These are phyloP conservation scores for Squalus acanthias DNA, from an alignment of 2,797 vertebrate species.

Conservation along the genomic window DNA sequence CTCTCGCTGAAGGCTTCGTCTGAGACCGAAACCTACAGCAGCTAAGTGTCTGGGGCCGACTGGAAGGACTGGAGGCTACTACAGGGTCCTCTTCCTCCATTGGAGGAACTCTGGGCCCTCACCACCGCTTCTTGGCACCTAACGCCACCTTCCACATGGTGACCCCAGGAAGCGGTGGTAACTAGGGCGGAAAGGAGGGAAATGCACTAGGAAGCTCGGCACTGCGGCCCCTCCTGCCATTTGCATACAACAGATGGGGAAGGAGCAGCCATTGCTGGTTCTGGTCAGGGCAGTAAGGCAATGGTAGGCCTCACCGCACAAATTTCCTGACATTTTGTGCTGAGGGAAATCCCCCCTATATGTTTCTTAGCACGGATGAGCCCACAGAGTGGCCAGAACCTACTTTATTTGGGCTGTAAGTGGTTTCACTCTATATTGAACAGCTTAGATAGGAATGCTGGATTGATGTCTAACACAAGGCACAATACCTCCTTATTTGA, in stretches of 20 bases:
- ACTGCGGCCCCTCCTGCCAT: background rate
- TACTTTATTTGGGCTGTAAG: no score
- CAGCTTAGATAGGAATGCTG: no score
- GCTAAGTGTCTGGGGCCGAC: background rate
- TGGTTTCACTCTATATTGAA: no score
- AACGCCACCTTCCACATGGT: background rate
- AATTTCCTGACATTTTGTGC: no score
- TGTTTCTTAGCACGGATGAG: background rate
- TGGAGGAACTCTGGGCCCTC: background rate
- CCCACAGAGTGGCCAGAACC: background rate
- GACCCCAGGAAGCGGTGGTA: background rate
- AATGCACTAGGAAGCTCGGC: background rate
- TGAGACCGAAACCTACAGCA: background rate
- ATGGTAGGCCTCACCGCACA: background rate
- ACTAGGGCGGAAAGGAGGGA: background rate
- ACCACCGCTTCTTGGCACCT: no score
- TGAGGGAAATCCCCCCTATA: background rate
- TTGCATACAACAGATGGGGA: background rate
- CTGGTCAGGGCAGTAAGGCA: background rate
- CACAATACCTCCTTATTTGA: no score
- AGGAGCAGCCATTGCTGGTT: background rate
- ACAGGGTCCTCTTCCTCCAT: background rate
- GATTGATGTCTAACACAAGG: no score
- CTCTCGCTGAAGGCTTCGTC: background rate
- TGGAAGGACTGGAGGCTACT: background rate